Conservation (phyloP, 2,797 vertebrate species). For the Remorina albescens region DNA sequence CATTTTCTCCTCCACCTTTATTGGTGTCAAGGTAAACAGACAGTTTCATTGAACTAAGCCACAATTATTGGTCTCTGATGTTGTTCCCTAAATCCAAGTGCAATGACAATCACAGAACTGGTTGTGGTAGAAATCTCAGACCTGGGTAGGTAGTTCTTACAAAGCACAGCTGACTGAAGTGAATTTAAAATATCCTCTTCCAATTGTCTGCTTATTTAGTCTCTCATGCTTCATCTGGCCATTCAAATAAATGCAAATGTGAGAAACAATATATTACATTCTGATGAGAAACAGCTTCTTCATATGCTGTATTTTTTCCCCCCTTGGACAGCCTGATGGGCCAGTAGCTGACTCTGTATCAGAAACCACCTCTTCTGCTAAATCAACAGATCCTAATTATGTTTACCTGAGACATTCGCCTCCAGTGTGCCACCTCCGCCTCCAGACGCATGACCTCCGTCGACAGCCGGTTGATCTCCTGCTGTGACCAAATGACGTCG, state of each 20-base stretch:
- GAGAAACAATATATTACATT: too few species aligned
- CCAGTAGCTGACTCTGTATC: not conserved
- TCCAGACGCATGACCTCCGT: constrained; percentile 91
- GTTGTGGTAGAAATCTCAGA: too few species aligned
- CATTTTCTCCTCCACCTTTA: too few species aligned
- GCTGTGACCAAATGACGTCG: constrained; percentile 95
- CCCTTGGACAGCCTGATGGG: not conserved
- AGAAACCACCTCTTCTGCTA: not conserved
- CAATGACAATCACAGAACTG: too few species aligned
- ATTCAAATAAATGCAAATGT: not conserved
- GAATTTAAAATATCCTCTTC: too few species aligned
- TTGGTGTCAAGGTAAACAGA: too few species aligned
- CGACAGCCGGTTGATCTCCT: constrained; percentile 96
- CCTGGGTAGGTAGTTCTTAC: too few species aligned
- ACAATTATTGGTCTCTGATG: not conserved
- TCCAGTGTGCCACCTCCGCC: constrained; percentile 93
- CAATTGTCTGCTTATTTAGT: too few species aligned
- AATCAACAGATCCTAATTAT: not conserved
- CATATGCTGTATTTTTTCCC: not conserved
- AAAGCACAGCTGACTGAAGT: too few species aligned
- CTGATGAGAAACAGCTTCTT: not conserved
- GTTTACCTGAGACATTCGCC: constrained; percentile 89
- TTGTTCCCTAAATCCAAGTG: not conserved
- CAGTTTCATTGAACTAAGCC: too few species aligned
- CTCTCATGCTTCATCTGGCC: too few species aligned